These are phyloP conservation scores for Platysteira castanea DNA, from an alignment of 2,113 vertebrate species.

Conservation along the genomic window DNA sequence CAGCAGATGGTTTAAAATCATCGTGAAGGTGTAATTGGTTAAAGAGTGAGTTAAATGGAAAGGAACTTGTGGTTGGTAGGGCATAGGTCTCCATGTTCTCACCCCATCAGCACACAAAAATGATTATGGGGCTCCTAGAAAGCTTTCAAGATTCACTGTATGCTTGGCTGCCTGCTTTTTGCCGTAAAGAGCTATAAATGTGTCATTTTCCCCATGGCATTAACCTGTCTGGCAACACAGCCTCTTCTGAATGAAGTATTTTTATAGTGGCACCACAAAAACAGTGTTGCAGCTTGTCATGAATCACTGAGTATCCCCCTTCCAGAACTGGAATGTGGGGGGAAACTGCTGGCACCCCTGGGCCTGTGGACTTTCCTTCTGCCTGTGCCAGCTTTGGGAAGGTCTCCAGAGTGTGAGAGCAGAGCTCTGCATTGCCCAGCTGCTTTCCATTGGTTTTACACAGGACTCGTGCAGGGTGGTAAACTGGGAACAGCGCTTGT, in stretches of 20 bases:
- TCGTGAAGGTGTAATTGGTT: neutral
- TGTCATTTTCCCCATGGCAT: neutral
- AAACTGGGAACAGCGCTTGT: neutral
- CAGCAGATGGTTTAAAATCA: neutral
- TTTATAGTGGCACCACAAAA: neutral
- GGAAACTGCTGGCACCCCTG: neutral
- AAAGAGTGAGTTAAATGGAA: neutral
- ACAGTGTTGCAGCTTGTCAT: neutral
- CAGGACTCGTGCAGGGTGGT: rapidly evolving
- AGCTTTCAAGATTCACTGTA: neutral
- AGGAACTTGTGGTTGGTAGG: neutral
- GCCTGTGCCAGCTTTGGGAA: neutral
- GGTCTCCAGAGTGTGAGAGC: neutral
- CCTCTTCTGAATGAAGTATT: neutral
- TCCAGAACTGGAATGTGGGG: neutral
- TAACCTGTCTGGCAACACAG: neutral
- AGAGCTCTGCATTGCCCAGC: neutral
- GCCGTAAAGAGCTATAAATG: neutral
- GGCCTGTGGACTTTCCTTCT: neutral
- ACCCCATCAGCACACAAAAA: neutral
- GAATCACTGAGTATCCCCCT: neutral
- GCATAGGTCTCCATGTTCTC: neutral
- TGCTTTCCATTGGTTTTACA: neutral
- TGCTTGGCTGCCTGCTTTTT: neutral
- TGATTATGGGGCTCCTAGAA: neutral